A percentile compares a stretch with the other conserved stretches of the same genome.
These are phyloP conservation scores for Ptycholaimellus sp. DNA, from an alignment of 2,888 invertebrate genomes.

Conservation along the genomic window DNA sequence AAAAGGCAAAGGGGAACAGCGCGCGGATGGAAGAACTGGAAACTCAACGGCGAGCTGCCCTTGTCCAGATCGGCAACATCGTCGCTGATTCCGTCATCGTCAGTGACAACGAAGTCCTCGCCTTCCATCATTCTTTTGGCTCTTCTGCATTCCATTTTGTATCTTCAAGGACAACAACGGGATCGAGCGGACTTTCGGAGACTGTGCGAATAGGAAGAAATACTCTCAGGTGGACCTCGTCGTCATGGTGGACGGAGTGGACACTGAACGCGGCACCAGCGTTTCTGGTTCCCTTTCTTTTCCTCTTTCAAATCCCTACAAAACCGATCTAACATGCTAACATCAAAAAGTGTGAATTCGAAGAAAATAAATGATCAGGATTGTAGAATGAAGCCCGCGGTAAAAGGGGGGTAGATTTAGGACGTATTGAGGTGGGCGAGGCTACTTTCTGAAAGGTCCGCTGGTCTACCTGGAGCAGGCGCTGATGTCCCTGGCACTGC, in stretches of 20 bases:
- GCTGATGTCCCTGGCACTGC: constrained; percentile 61
- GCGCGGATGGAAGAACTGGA: constrained; percentile 41
- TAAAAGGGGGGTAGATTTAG: too few species aligned
- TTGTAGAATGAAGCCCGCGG: too few species aligned
- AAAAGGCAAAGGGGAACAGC: constrained; percentile 45
- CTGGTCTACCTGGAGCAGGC: constrained; percentile 88
- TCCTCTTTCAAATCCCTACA: too few species aligned
- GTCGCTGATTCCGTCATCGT: constrained; percentile 76
- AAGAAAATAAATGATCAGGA: too few species aligned
- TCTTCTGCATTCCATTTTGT: not conserved
- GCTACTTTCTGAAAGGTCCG: constrained; percentile 65
- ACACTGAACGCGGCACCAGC: constrained; percentile 62
- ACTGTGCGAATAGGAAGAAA: constrained; percentile 51
- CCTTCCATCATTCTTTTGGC: constrained; percentile 1
- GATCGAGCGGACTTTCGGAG: constrained; percentile 67
- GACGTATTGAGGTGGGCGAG: too few species aligned
- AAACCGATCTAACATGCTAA: too few species aligned
- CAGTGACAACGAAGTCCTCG: constrained; percentile 56
- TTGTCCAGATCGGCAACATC: constrained; percentile 79
- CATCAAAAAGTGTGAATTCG: too few species aligned
- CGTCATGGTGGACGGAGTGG: constrained; percentile 88
- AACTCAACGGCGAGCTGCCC: constrained; percentile 48
- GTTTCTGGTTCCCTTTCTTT: too few species aligned
- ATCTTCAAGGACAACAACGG: constrained; percentile 52
- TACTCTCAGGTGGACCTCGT: constrained; percentile 50